Conservation (phyloP, 2,113 vertebrate genomes). For the cat (Felis catus) region DNA sequence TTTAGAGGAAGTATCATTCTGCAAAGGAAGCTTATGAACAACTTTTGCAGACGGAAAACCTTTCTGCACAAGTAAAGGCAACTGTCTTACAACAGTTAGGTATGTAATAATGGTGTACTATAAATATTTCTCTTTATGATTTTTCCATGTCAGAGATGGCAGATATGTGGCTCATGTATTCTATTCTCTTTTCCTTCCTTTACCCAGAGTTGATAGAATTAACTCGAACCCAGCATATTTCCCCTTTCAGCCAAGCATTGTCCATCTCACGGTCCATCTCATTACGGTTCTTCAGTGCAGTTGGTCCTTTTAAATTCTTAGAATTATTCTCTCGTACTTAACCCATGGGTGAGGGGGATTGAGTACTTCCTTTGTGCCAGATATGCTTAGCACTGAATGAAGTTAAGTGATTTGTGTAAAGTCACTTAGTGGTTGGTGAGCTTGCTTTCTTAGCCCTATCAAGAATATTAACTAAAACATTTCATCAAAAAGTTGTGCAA, state of each 20-base stretch:
- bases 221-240: conserved; percentile 35
- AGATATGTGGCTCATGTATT: not conserved
- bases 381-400: not conserved
- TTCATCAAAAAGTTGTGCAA: conserved; percentile 24
- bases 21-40: conserved; percentile 98
- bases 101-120: conserved; percentile 86
- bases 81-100: conserved; percentile 98
- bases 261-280: not conserved
- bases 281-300: not conserved
- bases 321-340: conserved; percentile 42
- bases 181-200: conserved; percentile 41
- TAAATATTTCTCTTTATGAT: conserved; percentile 16
- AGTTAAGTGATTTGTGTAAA: conserved; percentile 24
- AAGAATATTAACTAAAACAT: not conserved
- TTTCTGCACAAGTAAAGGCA: conserved; percentile 98
- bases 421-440: not conserved
- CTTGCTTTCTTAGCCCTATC: conserved; percentile 36
- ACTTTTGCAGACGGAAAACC: conserved; percentile 96
- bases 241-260: not conserved
- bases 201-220: conserved; percentile 49
- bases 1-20: conserved; percentile 96
- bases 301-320: conserved; percentile 35
- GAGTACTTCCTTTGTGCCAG: conserved; percentile 2
- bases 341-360: not conserved
- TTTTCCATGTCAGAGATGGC: conserved; percentile 13